Conservation (phyloP, 2,113 vertebrate species). For the Zingel zingel region DNA sequence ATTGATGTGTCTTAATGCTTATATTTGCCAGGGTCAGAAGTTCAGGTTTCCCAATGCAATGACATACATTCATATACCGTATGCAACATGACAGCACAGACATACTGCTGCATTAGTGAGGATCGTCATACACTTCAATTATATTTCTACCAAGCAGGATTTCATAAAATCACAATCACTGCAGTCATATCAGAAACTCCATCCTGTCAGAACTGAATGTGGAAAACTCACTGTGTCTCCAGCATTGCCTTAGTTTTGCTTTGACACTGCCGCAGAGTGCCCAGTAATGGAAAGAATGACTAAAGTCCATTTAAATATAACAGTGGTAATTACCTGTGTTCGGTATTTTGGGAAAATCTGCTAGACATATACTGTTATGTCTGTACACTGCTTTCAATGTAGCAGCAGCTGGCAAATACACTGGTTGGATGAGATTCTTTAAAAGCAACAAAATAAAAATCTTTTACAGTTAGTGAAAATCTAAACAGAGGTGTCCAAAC, state of each 20-base stretch:
- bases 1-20: neutral
- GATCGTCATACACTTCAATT: neutral
- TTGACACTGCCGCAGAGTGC: neutral
- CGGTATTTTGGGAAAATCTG: neutral
- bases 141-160: neutral
- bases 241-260: neutral
- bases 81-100: neutral
- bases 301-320: constrained; percentile 1
- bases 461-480: neutral
- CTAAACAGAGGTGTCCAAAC: neutral
- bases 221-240: neutral
- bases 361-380: neutral
- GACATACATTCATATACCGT: too few species aligned
- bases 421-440: neutral
- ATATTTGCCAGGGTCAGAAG: neutral
- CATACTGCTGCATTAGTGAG: neutral
- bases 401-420: neutral
- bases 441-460: neutral
- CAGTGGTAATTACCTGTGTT: neutral
- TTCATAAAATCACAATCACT: neutral
- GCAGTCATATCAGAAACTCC: neutral
- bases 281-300: constrained; percentile 20
- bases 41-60: neutral
- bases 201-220: neutral
- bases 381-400: neutral